Evolutionary conservation across 2,113 vertebrate genomes (phyloP).

Genomic region (Morphnarchus princeps): DNA sequence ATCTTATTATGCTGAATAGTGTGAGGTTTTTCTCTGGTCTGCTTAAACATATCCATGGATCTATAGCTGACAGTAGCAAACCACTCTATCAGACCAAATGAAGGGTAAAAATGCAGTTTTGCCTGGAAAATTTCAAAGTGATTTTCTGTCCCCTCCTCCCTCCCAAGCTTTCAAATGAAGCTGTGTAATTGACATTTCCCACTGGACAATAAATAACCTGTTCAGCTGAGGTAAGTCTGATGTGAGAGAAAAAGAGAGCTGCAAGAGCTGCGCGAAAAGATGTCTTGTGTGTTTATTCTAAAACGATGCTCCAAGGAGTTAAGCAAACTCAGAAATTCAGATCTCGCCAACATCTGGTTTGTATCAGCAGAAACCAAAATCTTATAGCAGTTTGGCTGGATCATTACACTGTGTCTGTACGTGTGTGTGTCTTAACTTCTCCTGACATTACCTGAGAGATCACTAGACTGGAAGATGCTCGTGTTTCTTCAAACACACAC

Average conservation of each 20-base stretch:
- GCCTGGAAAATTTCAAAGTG: background rate
- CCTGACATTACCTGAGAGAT: background rate
- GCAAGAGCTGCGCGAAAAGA: slow-evolving; percentile 4
- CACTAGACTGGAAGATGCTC: background rate
- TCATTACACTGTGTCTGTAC: background rate
- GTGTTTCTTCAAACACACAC: background rate
- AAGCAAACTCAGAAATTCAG: slow-evolving; percentile 27
- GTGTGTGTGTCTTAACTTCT: background rate
- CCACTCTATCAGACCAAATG: slow-evolving; percentile 35
- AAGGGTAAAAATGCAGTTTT: slow-evolving; percentile 30
- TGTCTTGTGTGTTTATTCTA: slow-evolving; percentile 24
- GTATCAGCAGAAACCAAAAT: slow-evolving; percentile 17
- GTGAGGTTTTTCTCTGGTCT: background rate
- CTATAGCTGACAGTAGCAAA: background rate
- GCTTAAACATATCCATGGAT: background rate
- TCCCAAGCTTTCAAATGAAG: slow-evolving; percentile 2
- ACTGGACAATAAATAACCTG: slow-evolving; percentile 27
- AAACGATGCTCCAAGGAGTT: slow-evolving; percentile 43
- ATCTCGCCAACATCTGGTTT: slow-evolving; percentile 31
- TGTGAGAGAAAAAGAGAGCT: background rate
- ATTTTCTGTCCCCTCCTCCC: background rate
- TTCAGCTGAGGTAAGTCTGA: background rate
- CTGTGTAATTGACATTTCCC: background rate
- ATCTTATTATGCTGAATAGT: background rate
- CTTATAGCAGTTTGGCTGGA: background rate